Conservation (phyloP, 1,140 invertebrate species). For the Conus betulinus region DNA sequence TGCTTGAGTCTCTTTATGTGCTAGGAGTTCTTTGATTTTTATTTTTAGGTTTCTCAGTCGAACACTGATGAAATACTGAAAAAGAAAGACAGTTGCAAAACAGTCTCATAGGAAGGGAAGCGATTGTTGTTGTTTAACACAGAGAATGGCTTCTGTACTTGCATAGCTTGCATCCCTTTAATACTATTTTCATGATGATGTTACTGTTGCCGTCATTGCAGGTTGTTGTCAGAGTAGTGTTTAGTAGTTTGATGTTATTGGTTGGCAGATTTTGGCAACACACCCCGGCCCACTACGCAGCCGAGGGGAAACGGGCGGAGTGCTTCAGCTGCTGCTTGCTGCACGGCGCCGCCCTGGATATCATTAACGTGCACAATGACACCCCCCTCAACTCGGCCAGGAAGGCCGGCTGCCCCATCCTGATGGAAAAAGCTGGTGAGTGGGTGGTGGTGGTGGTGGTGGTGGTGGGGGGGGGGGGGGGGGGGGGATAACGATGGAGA, state of each 20-base stretch:
- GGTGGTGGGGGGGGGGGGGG: no score
- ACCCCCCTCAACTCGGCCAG: slow-evolving; percentile 66
- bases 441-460: neutral
- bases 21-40: no score
- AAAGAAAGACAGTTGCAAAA: no score
- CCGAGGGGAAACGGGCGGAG: slow-evolving; percentile 64
- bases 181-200: neutral
- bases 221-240: neutral
- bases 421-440: slow-evolving; percentile 72
- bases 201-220: no score
- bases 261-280: slow-evolving; percentile 67
- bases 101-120: no score
- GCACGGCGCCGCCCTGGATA: slow-evolving; percentile 65
- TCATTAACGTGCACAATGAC: slow-evolving; percentile 66
- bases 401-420: slow-evolving; percentile 66
- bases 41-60: no score
- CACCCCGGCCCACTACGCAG: slow-evolving; percentile 70
- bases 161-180: neutral
- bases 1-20: no score
- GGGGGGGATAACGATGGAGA: no score
- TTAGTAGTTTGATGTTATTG: slow-evolving; percentile 15
- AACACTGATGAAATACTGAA: no score
- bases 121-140: no score
- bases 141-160: no score
- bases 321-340: slow-evolving; percentile 72